Conservation (phyloP, 2,797 vertebrate species). For the Harpagifer antarcticus region DNA sequence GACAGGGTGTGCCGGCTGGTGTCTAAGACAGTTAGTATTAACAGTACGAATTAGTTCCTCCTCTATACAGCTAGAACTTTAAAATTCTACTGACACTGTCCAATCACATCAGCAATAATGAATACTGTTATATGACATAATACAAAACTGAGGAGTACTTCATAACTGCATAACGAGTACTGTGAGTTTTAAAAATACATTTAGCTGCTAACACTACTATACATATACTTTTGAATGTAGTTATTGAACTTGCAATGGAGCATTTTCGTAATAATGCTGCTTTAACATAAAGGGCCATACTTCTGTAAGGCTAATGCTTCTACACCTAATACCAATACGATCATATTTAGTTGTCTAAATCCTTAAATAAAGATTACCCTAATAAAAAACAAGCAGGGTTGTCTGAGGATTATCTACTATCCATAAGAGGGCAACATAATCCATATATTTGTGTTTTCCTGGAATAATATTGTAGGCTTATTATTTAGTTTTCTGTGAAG, state of each 20-base stretch:
- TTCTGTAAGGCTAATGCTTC: too few species aligned
- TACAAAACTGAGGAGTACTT: too few species aligned
- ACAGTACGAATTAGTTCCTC: too few species aligned
- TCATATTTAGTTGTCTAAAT: not conserved
- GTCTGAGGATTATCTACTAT: not conserved
- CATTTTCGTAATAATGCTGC: not conserved
- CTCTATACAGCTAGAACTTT: too few species aligned
- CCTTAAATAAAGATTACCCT: not conserved
- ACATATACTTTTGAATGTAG: not conserved
- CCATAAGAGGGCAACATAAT: slow-evolving; percentile 70
- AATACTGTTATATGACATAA: too few species aligned
- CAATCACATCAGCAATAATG: too few species aligned
- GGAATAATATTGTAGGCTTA: not conserved
- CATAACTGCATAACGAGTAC: too few species aligned
- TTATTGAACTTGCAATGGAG: not conserved
- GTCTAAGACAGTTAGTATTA: too few species aligned
- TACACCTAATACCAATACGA: not conserved
- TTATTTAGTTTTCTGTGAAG: not conserved
- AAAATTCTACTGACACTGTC: too few species aligned
- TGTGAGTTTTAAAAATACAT: too few species aligned
- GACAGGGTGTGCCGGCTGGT: too few species aligned
- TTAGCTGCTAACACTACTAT: too few species aligned
- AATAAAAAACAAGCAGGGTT: not conserved
- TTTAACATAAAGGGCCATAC: not conserved
- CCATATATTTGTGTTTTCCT: slow-evolving; percentile 30